Conservation (phyloP, 2,888 invertebrate genomes). For the Metellina segmentata region DNA sequence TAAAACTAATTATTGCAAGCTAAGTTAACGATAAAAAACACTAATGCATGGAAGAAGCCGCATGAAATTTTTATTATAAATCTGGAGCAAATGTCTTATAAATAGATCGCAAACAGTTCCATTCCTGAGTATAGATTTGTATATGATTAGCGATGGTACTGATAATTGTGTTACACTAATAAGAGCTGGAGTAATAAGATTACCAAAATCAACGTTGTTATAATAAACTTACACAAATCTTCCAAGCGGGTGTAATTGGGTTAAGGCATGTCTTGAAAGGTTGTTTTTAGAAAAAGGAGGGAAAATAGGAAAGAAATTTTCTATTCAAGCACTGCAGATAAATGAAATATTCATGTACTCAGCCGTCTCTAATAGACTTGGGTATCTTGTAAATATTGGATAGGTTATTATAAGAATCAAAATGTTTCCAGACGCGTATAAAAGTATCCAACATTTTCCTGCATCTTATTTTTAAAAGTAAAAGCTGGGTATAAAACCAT, state of each 20-base stretch:
- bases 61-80: neutral
- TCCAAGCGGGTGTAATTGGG: slow-evolving; percentile 21
- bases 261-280: slow-evolving; percentile 15
- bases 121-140: neutral
- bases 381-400: neutral
- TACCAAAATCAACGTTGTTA: slow-evolving; percentile 30
- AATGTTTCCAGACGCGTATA: neutral
- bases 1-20: neutral
- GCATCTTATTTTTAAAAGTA: too few relatives aligned
- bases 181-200: slow-evolving; percentile 49
- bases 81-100: neutral
- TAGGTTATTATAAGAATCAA: neutral
- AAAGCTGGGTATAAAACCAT: too few relatives aligned
- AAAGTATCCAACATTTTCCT: too few relatives aligned
- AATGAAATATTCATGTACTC: neutral
- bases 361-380: neutral
- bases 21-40: neutral
- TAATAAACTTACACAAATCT: slow-evolving; percentile 45
- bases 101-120: neutral
- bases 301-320: neutral
- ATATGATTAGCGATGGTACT: neutral
- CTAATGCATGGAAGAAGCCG: neutral
- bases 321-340: neutral
- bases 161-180: slow-evolving; percentile 42
- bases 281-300: neutral